Evolutionary conservation across 2,797 vertebrate genomes (phyloP).

Genomic region (Pangasius krempfi): DNA sequence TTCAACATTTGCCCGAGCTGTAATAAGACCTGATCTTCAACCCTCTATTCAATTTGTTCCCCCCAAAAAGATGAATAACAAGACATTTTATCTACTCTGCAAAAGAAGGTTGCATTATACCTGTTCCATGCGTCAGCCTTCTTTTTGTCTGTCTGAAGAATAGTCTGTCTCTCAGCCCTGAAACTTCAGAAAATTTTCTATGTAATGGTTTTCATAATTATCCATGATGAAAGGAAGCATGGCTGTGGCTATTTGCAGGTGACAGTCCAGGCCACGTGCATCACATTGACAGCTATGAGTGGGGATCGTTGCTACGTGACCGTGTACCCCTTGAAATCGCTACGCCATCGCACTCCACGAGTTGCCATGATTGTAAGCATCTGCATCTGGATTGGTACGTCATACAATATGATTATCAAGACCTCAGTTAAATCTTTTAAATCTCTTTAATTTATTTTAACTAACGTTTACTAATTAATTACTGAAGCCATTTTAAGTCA

Average conservation of each 20-base stretch:
- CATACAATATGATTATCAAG: not conserved
- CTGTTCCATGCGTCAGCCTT: slow-evolving; percentile 28
- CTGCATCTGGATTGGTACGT: slow-evolving; percentile 80
- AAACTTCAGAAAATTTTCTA: not conserved
- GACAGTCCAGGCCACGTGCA: slow-evolving; percentile 83
- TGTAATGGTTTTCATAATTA: slow-evolving; percentile 28
- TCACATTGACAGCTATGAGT: slow-evolving; percentile 84
- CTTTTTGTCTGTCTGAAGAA: slow-evolving; percentile 20
- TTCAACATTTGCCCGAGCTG: slow-evolving; percentile 29
- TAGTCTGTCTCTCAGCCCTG: not conserved
- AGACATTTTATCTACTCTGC: not conserved
- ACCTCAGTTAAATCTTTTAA: not conserved
- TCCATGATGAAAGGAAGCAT: slow-evolving; percentile 25
- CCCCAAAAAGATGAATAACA: slow-evolving; percentile 34
- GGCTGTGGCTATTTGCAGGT: slow-evolving; percentile 66
- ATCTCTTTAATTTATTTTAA: not conserved
- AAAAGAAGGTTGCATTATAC: slow-evolving; percentile 19
- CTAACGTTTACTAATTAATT: not conserved
- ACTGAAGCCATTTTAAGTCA: not conserved
- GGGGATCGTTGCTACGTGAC: slow-evolving; percentile 83
- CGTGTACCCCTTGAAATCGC: slow-evolving; percentile 80
- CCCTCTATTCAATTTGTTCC: slow-evolving; percentile 40
- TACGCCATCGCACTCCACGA: slow-evolving; percentile 78
- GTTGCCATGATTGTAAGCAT: slow-evolving; percentile 81
- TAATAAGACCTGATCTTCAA: slow-evolving; percentile 39